Conservation (phyloP, 37 sponge, comb jelly and placozoan species). For the Corticium candelabrum region DNA sequence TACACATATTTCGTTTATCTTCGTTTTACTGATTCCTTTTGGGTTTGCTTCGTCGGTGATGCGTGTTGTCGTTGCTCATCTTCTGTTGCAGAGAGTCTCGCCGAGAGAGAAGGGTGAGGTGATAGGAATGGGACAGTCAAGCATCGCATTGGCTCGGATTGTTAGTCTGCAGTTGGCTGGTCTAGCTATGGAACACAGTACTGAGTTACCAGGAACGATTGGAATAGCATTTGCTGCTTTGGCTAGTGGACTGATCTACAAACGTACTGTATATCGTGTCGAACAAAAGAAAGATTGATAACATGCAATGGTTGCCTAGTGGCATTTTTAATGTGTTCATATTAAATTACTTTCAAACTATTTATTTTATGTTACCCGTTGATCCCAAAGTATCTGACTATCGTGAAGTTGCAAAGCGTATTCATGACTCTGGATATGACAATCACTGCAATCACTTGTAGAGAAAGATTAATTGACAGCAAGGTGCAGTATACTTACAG, state of each 20-base stretch:
- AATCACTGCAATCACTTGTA: too few species aligned
- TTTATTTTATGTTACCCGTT: too few species aligned
- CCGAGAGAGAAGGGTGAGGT: conserved; percentile 50
- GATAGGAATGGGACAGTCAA: conserved; percentile 51
- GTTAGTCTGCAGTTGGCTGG: conserved; percentile 51
- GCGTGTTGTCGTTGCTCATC: conserved; percentile 28
- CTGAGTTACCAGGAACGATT: conserved; percentile 18
- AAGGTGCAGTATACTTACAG: too few species aligned
- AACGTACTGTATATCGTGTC: too few species aligned
- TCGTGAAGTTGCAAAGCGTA: too few species aligned
- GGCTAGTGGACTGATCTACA: conserved; percentile 14
- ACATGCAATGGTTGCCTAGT: too few species aligned
- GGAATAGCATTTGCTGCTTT: conserved; percentile 13
- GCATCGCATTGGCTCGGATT: conserved; percentile 45
- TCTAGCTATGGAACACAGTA: conserved; percentile 27
- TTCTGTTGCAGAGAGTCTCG: conserved; percentile 25
- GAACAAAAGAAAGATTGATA: too few species aligned
- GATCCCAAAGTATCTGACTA: too few species aligned
- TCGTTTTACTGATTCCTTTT: conserved; percentile 34
- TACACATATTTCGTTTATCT: conserved; percentile 8
- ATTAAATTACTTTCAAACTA: too few species aligned
- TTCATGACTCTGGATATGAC: too few species aligned
- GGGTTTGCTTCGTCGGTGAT: conserved; percentile 44
- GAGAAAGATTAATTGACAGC: too few species aligned
- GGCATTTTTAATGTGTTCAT: too few species aligned